Evolutionary conservation across 2,113 vertebrate genomes (phyloP), one percentile per base, ranked within the genome.

Genomic region (Chaenocephalus aceratus): DNA sequence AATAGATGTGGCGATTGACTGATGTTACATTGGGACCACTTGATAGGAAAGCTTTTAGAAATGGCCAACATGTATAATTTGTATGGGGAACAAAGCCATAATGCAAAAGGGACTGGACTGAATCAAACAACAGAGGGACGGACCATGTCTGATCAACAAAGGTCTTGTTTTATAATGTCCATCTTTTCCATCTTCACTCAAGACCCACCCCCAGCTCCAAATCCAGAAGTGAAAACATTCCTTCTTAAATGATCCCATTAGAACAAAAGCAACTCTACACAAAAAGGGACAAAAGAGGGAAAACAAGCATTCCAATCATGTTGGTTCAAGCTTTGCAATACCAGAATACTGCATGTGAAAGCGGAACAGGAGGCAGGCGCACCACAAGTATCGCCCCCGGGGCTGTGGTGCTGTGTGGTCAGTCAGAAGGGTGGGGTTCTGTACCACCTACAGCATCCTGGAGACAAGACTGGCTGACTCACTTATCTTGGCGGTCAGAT

Each of bases 171-270:
- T 64, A 23, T 46, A 66, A 14, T 4, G 15, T 78, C 68, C 67
- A 81, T 69, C 58, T 70, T 75, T 75, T 84, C 64, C 77, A 23
- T 81, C 75, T 79, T 61, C 49, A 76, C 49, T 53, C 58, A 16
- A 12, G 52, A 30, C 62, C 62, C 48, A 64, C 23, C 61, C 56
- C 45, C 34, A 5, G 14, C 72, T 72, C 54, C 59, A 75, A 77
- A 58, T 34, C 86, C 91, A 72, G 83, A 82, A 88, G 91, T 89
- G 88, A 92, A 94, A 85, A 89, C 93, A 93, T 93, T 94, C 93
- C 91, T 69, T 79, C 61, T 91, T 93, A 94, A 92, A 93, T 94
- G 85, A 92, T 90, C 86, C 69, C 70, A 77, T 78, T 73, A 89
- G 88, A 94, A 94, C 91, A 94, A 94, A 94, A 90, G 61, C 63